phyloP scores from a whole-genome alignment of 1,140 invertebrate genomes.

The Drosophila pandora region DNA sequence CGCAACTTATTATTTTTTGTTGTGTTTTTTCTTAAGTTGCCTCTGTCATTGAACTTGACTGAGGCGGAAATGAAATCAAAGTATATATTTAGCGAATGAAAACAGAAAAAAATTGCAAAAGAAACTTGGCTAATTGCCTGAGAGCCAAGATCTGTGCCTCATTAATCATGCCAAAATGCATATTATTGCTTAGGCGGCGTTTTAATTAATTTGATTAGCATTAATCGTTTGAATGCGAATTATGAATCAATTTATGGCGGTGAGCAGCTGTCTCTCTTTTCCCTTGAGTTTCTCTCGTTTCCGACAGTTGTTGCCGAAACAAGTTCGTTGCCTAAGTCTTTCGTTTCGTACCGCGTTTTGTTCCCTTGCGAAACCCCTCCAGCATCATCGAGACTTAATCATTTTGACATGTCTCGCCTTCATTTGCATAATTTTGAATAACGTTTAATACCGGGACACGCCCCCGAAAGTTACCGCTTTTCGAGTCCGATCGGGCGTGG shows the following conservation, averaged over 20 bases:
- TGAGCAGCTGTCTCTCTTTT: background rate
- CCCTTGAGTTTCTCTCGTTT: constrained; percentile 6
- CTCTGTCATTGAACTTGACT: constrained; percentile 62
- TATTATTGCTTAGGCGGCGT: constrained; percentile 33
- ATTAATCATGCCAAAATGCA: constrained; percentile 59
- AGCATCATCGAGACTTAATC: constrained; percentile 29
- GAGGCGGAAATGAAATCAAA: constrained; percentile 56
- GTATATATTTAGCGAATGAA: constrained; percentile 34
- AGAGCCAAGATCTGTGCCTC: constrained; percentile 32
- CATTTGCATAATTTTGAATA: constrained; percentile 73
- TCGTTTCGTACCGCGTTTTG: constrained; percentile 25
- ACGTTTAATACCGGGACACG: constrained; percentile 57
- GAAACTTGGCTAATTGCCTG: constrained; percentile 33
- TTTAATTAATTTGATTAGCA: constrained; percentile 80
- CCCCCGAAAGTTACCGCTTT: constrained; percentile 40
- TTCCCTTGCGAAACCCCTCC: background rate
- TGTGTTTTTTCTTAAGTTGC: constrained; percentile 1
- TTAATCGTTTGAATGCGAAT: constrained; percentile 65
- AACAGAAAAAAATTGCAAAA: background rate
- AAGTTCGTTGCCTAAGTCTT: constrained; percentile 75
- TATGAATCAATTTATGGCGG: constrained; percentile 75
- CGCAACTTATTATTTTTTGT: background rate
- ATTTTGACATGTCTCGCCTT: constrained; percentile 50
- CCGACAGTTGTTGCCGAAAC: constrained; percentile 28
- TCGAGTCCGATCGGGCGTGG: constrained; percentile 4